phyloP scores from a whole-genome alignment of 1,140 invertebrate species.

The Pseudomyrmex pallidus region DNA sequence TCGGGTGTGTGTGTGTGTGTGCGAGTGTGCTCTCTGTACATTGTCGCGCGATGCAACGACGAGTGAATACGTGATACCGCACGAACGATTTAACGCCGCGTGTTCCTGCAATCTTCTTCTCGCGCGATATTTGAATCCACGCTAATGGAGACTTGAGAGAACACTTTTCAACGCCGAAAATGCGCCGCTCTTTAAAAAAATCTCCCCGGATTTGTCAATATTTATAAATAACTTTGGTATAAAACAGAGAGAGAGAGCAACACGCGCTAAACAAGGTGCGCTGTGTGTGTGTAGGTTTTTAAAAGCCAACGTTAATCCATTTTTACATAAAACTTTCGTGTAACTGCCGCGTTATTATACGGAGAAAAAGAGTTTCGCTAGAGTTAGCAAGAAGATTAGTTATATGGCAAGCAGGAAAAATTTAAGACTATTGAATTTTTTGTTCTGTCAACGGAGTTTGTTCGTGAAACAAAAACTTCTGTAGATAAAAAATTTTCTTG shows the following conservation, averaged over 20 bases:
- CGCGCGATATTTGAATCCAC: background rate
- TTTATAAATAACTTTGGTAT: background rate
- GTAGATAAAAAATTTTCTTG: no score
- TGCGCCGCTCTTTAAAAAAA: background rate
- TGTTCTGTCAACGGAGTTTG: no score
- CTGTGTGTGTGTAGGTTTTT: background rate
- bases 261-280: background rate
- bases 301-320: background rate
- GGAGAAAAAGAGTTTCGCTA: no score
- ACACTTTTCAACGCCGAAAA: background rate
- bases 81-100: background rate
- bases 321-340: background rate
- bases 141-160: background rate
- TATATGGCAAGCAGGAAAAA: no score
- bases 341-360: background rate
- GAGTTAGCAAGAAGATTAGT: no score
- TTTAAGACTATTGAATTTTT: no score
- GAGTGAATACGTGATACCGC: background rate
- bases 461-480: no score
- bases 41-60: background rate
- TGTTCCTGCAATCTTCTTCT: background rate
- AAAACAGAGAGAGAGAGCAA: background rate
- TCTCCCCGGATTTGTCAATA: background rate
- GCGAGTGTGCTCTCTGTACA: background rate
- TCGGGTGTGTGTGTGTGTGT: background rate